Base-by-base conservation (phyloP, 2,888 invertebrate genomes). In the Himalopsyche anomala region DNA sequence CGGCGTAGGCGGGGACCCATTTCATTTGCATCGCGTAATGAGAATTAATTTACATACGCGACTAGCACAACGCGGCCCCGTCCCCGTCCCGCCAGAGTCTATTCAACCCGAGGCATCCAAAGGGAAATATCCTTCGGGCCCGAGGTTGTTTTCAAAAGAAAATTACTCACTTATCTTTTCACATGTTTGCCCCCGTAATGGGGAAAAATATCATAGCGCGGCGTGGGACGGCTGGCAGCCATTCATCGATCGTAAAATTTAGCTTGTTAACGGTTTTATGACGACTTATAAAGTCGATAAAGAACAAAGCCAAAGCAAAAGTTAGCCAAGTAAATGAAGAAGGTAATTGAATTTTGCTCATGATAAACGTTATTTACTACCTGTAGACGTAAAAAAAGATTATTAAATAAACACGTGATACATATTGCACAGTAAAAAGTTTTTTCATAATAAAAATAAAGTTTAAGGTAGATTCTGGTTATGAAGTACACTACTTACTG, bases 91-190 rank as follows among this genome's bases (percentile, higher is more conserved):
- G 51, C 51, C 51, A 4, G 45, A 45, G 45, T 51, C 51, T 51
- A 51, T 51, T 51, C 51, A 51, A 51, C 51, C 15, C 51, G 51
- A 12, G 51, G 51, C 51, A 15, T 15, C 51, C 51, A 51, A 51
- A 51, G 51, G 51, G 51, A 51, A 51, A 15, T 4, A 51, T 51
- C 51, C 15, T 15, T 15, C 51, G 51, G 51, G 19, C 62, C 28
- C 62, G 62, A 19, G 62, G 62, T 62, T 62, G 19, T 62, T 62
- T 62, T 62, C 19, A 62, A 62, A 62, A 62, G 62, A 62, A 62
- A 62, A 62, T 62, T 62, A 62, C 19, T 62, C 28, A 62, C 62
- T 62, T 62, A 62, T 62, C 62, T 62, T 62, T 62, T 62, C 62
- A 28, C 62, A 62, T 62, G 62, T 62, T 62, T 62, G 62, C 62